Percentiles rank a stretch among this genome's conserved stretches.
These are phyloP conservation scores for Sympetrum striolatum DNA, from an alignment of 2,888 invertebrate genomes.

Conservation along the genomic window DNA sequence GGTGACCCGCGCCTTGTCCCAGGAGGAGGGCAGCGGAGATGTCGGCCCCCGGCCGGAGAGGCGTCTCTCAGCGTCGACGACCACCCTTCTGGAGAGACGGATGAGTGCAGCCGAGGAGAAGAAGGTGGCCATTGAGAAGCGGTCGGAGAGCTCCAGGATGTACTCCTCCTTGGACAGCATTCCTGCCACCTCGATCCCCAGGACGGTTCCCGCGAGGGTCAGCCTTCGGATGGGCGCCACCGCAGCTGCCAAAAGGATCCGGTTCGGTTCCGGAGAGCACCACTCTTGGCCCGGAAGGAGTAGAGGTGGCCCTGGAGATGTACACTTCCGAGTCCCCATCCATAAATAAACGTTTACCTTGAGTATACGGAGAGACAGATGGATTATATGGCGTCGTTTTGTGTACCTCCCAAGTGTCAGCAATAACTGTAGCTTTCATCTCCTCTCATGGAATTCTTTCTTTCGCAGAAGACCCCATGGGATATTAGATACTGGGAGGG, in stretches of 20 bases:
- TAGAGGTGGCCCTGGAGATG: constrained; percentile 55
- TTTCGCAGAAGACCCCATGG: not conserved
- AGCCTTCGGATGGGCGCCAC: not conserved
- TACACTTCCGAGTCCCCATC: constrained; percentile 54
- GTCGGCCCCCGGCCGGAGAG: constrained; percentile 59
- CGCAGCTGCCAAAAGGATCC: not conserved
- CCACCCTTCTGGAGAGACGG: constrained; percentile 58
- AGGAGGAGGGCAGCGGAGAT: constrained; percentile 58
- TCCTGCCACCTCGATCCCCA: constrained; percentile 18
- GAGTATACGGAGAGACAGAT: constrained; percentile 36
- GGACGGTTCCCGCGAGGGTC: not conserved
- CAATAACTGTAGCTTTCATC: not conserved
- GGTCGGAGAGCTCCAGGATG: constrained; percentile 56
- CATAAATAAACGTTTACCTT: constrained; percentile 18
- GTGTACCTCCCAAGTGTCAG: too few species aligned
- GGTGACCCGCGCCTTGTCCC: constrained; percentile 76
- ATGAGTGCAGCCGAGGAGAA: constrained; percentile 60
- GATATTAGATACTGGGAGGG: not conserved
- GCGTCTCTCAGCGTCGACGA: constrained; percentile 58
- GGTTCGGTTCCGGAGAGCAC: constrained; percentile 17
- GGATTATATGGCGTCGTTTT: not conserved
- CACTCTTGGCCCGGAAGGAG: constrained; percentile 31
- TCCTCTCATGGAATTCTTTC: not conserved
- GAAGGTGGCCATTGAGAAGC: constrained; percentile 52
- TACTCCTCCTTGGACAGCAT: constrained; percentile 58